Evolutionary conservation across 2,888 invertebrate genomes (phyloP).

Genomic region (Catocala sponsa): DNA sequence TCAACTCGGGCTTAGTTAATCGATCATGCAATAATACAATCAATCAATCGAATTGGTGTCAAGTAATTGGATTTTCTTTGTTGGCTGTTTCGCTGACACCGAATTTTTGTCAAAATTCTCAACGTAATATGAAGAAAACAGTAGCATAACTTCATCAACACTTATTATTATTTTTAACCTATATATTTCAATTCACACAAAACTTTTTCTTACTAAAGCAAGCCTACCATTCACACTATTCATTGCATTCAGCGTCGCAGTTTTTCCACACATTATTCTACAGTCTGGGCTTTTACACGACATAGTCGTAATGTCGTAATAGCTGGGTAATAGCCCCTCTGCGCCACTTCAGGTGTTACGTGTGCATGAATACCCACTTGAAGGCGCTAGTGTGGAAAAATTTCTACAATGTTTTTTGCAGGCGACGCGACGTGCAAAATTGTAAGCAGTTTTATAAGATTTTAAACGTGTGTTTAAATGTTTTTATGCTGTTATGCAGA

Average conservation of each 20-base stretch:
- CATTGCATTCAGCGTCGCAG: conserved; percentile 28
- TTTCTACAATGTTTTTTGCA: conserved; percentile 40
- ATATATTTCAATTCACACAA: too few species aligned
- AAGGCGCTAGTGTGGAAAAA: conserved; percentile 61
- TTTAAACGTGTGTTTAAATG: not conserved
- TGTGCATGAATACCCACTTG: conserved; percentile 66
- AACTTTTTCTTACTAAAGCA: not conserved
- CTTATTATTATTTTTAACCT: too few species aligned
- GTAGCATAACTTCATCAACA: too few species aligned
- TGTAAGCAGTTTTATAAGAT: conserved; percentile 15
- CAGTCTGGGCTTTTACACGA: conserved; percentile 56
- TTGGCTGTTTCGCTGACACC: too few species aligned
- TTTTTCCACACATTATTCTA: conserved; percentile 66
- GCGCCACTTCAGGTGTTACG: conserved; percentile 61
- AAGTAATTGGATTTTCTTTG: too few species aligned
- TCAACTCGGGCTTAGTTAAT: too few species aligned
- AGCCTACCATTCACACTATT: conserved; percentile 9
- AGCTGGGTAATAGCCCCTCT: conserved; percentile 63
- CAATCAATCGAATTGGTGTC: too few species aligned
- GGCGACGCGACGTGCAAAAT: conserved; percentile 8
- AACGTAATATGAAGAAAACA: too few species aligned
- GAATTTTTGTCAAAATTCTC: too few species aligned
- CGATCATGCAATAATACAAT: too few species aligned
- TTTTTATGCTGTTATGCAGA: conserved; percentile 11
- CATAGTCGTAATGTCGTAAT: conserved; percentile 60